Percentiles rank a stretch among this genome's conserved stretches.
phyloP scores from a whole-genome alignment of 2,888 invertebrate genomes.

The Folsomia manolachei region DNA sequence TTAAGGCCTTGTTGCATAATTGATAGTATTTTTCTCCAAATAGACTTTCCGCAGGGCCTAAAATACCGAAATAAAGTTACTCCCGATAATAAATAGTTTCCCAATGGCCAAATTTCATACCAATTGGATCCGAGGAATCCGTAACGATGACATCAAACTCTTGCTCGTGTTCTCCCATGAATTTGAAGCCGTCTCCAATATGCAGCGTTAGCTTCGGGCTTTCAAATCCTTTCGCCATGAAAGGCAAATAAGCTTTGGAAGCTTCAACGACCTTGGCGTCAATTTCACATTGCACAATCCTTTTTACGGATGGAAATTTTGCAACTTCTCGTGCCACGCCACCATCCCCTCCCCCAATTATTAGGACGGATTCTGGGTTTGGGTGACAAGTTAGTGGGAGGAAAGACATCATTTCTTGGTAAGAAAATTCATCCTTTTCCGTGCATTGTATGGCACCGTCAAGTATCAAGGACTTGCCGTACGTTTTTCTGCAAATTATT shows the following conservation, averaged over 20 bases:
- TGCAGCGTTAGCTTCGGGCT: constrained; percentile 77
- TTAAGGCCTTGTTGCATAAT: constrained; percentile 78
- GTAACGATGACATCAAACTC: constrained; percentile 97
- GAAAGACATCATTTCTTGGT: constrained; percentile 98
- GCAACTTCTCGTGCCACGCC: constrained; percentile 93
- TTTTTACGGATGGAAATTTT: constrained; percentile 84
- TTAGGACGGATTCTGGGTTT: constrained; percentile 73
- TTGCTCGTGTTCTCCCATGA: constrained; percentile 76
- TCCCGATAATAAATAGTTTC: background rate
- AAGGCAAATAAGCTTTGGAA: constrained; percentile 82
- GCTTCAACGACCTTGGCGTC: constrained; percentile 87
- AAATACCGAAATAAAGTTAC: constrained; percentile 2
- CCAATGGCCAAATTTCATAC: constrained; percentile 55
- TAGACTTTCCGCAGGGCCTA: constrained; percentile 67
- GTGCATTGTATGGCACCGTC: constrained; percentile 98
- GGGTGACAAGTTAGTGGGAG: constrained; percentile 88
- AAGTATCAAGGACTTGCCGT: constrained; percentile 82
- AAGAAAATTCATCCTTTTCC: constrained; percentile 92
- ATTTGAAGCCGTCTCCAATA: constrained; percentile 92
- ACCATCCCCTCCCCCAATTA: constrained; percentile 95
- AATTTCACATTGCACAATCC: constrained; percentile 90
- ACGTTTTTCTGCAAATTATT: constrained; percentile 61
- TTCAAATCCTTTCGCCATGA: constrained; percentile 83
- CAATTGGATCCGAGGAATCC: constrained; percentile 96
- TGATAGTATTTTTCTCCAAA: constrained; percentile 81